These are phyloP conservation scores for Alouatta palliata DNA, from an alignment of 2,113 vertebrate species.

Conservation along the genomic window DNA sequence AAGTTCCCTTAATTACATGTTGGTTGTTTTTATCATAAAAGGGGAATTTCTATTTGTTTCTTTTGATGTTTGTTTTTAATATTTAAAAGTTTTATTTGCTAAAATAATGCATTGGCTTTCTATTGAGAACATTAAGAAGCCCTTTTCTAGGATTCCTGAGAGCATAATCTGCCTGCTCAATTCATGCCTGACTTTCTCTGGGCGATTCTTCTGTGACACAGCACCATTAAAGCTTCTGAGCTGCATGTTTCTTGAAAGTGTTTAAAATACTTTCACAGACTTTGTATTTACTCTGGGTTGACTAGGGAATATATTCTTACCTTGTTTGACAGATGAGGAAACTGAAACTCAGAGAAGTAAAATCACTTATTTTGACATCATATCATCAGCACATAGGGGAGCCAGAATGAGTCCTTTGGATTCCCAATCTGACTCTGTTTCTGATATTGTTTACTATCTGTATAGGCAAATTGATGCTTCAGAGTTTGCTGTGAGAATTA, in stretches of 20 bases:
- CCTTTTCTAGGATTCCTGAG: neutral
- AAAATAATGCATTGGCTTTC: neutral
- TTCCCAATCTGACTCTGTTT: neutral
- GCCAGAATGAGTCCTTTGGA: neutral
- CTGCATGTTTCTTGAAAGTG: neutral
- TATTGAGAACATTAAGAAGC: neutral
- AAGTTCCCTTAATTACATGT: neutral
- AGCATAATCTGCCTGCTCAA: neutral
- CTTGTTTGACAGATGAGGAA: neutral
- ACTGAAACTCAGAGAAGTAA: neutral
- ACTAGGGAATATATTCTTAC: neutral
- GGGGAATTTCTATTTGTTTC: neutral
- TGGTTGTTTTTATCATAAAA: neutral
- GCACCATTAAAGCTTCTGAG: neutral
- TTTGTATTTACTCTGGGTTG: neutral
- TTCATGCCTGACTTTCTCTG: neutral
- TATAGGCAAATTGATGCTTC: neutral
- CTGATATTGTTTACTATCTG: neutral
- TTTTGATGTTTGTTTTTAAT: constrained; percentile 32
- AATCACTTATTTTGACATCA: neutral
- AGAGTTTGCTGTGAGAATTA: neutral
- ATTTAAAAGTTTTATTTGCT: neutral
- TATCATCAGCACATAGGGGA: neutral
- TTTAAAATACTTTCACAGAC: neutral
- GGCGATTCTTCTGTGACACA: neutral